Conservation (phyloP, 2,113 vertebrate species). For the Oncorhynchus mykiss region DNA sequence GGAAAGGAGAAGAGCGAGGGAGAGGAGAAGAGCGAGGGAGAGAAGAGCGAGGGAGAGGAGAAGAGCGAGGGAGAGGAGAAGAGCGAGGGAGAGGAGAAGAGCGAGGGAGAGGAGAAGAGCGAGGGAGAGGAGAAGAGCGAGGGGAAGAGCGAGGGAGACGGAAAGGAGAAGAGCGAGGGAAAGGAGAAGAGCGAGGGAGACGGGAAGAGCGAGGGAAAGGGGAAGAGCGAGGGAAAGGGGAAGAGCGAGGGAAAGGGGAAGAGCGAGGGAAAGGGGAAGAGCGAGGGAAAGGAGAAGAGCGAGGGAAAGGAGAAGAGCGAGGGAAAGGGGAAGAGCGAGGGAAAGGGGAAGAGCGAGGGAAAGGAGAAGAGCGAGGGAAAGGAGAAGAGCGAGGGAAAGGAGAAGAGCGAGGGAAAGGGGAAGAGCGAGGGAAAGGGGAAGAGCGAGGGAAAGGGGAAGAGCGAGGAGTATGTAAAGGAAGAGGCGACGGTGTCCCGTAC, state of each 20-base stretch:
- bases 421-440: conserved; percentile 16
- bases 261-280: too few relatives aligned
- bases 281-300: too few relatives aligned
- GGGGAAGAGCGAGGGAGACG: conserved; percentile 4
- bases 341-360: conserved; percentile 12
- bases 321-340: not conserved
- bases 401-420: not conserved
- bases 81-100: too few relatives aligned
- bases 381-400: too few relatives aligned
- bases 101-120: too few relatives aligned
- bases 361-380: conserved; percentile 26
- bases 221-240: too few relatives aligned
- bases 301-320: too few relatives aligned
- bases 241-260: too few relatives aligned
- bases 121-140: not conserved
- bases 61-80: too few relatives aligned
- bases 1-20: not conserved
- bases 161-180: conserved; percentile 25
- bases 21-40: conserved; percentile 9
- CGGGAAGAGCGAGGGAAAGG: too few relatives aligned
- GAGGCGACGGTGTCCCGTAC: conserved; percentile 26
- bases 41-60: conserved; percentile 4
- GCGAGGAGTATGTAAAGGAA: conserved; percentile 21
- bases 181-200: too few relatives aligned
- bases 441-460: conserved; percentile 8